Evolutionary conservation across 2,888 invertebrate genomes (phyloP).

Genomic region (Mythimna loreyi): DNA sequence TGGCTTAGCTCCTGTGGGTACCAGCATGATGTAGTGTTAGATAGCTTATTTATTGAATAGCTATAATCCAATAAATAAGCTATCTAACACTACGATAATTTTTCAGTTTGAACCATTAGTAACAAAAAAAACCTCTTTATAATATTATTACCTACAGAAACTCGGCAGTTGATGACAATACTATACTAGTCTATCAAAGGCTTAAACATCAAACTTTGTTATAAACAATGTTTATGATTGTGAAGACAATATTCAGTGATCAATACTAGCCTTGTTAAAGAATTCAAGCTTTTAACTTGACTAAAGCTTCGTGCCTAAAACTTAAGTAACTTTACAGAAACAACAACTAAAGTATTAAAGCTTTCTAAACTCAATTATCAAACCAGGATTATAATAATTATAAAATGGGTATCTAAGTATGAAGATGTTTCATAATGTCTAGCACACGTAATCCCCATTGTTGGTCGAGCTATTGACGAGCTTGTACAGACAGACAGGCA

Average conservation of each 20-base stretch:
- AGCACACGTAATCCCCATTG: conserved; percentile 32
- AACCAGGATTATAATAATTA: conserved; percentile 20
- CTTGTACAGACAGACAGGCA: conserved; percentile 22
- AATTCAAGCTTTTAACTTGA: not conserved
- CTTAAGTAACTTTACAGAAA: conserved; percentile 11
- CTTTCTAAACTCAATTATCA: conserved; percentile 40
- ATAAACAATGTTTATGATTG: not conserved
- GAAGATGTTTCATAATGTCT: conserved; percentile 1
- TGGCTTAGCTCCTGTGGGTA: too few species aligned
- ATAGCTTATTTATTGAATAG: too few species aligned
- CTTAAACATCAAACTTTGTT: not conserved
- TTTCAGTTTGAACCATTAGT: too few species aligned
- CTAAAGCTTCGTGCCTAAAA: not conserved
- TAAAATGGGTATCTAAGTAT: not conserved
- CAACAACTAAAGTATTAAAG: conserved; percentile 27
- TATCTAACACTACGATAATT: too few species aligned
- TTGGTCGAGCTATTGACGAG: conserved; percentile 31
- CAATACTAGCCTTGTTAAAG: not conserved
- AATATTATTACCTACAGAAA: too few species aligned
- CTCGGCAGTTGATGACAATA: too few species aligned
- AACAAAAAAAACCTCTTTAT: too few species aligned
- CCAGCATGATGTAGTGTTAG: too few species aligned
- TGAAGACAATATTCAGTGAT: not conserved
- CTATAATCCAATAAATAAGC: too few species aligned
- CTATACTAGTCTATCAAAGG: too few species aligned